Evolutionary conservation across 2,888 invertebrate species (phyloP), one percentile per base, ranked within the genome.

Genomic region (Seira sanloemensis): DNA sequence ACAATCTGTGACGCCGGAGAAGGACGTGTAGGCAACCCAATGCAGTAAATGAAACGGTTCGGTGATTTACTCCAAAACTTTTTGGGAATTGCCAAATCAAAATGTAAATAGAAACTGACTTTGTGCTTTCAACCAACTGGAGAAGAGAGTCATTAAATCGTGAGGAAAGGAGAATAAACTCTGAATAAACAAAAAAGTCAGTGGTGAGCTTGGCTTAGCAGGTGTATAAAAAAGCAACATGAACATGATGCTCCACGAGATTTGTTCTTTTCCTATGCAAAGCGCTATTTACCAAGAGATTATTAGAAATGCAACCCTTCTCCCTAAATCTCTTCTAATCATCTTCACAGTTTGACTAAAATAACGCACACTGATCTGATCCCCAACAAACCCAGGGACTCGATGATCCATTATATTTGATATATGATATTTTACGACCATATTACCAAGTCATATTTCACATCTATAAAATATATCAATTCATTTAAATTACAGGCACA

Each of bases 31-130:
- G 37, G n/a, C 12, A 12, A 66, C 66, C 50, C 19, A 72, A 24
- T 46, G 19, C 72, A 27, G 25, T 65, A 65, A 72, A 72, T 66
- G 76, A 81, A 81, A 74, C 54, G 81, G 50, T 9, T 76, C 69
- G 69, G 81, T 81, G 81, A 81, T 76, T 81, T 76, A 71, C 74
- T 81, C n/a, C 21, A 37, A 81, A 81, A 79, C 50, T 84, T 78
- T 74, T 71, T 21, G 18, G 62, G 58, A 76, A 75, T 78, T 79
- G 71, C 79, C 84, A 80, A 84, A 76, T 76, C 72, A 76, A 84
- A 84, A 84, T 84, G 80, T 73, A 81, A 81, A 81, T 81, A n/a
- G 75, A 69, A 81, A 76, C 66, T 46, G 69, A 18, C 58, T 58
- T 58, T 58, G 9, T 7, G 58, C n/a, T 18, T 58, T n/a, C 9